A percentile compares a stretch with the other conserved stretches of the same genome.
Evolutionary conservation across 2,888 invertebrate species (phyloP).

Genomic region (Apamea epomidion): DNA sequence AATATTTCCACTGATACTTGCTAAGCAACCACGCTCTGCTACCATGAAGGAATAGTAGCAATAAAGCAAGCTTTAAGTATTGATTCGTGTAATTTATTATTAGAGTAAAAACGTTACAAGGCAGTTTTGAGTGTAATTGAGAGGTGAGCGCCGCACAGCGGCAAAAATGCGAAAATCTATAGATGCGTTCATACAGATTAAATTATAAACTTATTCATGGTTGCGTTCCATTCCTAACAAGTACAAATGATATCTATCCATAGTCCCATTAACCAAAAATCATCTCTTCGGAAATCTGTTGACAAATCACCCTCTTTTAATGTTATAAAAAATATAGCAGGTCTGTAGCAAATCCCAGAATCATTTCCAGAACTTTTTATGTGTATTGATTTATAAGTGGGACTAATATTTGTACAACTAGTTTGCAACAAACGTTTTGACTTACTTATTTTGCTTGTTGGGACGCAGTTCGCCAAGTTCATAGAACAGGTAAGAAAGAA

Average conservation of each 20-base stretch:
- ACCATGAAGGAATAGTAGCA: no score
- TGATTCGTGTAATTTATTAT: no score
- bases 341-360: neutral
- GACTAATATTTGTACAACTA: neutral
- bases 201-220: no score
- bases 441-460: constrained; percentile 14
- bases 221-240: no score
- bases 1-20: no score
- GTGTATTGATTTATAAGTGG: neutral
- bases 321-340: neutral
- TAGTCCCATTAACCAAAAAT: neutral
- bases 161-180: no score
- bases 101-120: no score
- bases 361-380: neutral
- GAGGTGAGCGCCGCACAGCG: no score
- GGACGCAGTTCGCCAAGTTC: constrained; percentile 5
- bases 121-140: no score
- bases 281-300: neutral
- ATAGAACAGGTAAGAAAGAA: neutral
- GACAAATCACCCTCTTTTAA: neutral
- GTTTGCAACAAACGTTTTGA: neutral
- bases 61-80: no score
- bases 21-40: no score
- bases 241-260: neutral
- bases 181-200: no score